Base-by-base conservation (phyloP, 2,797 vertebrate species). In the Loriculus beryllinus region DNA sequence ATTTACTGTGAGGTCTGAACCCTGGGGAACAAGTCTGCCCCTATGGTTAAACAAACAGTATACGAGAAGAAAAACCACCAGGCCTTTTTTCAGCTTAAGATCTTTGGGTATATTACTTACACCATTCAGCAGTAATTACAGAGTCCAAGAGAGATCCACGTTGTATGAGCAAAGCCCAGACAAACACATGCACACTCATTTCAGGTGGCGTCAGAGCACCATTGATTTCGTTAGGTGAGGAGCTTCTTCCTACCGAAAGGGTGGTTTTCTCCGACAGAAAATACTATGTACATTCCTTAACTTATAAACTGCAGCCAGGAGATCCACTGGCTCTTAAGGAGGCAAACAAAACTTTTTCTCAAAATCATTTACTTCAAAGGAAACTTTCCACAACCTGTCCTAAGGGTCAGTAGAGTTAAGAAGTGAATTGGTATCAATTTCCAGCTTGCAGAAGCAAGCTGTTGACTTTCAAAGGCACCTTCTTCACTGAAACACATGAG, bases 101-200 rank as follows among this genome's bases (percentile, higher is more conserved):
- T 40, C 54, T 92, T 70, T 60, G 17, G 51, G 60, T 40, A 14
- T 48, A n/a, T 72, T 79, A 23, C 52, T 89, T 59, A 18, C 31
- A n/a, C 26, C 51, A 19, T 33, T 59, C 31, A 56, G 31, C 39
- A 60, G 70, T 26, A 33, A 51, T 19, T 26, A 77, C 6, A 70
- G 22, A 70, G 9, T 56, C 60, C 12, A 45, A 81, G 8, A 64
- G 54, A 74, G 18, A 23, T 4, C 15, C 6, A 3, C 0, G 0
- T 17, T 35, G 28, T 12, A 18, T 2, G 10, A 22, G 35, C 48
- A 63, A 77, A 15, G 35, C n/a, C 52, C 45, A 12, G 25, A 70
- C 28, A 60, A 62, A 33, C 29, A 39, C 52, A 23, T 12, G 5
- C 5, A 7, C 25, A 2, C 18, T 0, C 0, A 29, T 77, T 79